Conservation (phyloP, 1,140 invertebrate genomes). For the Apis florea region DNA sequence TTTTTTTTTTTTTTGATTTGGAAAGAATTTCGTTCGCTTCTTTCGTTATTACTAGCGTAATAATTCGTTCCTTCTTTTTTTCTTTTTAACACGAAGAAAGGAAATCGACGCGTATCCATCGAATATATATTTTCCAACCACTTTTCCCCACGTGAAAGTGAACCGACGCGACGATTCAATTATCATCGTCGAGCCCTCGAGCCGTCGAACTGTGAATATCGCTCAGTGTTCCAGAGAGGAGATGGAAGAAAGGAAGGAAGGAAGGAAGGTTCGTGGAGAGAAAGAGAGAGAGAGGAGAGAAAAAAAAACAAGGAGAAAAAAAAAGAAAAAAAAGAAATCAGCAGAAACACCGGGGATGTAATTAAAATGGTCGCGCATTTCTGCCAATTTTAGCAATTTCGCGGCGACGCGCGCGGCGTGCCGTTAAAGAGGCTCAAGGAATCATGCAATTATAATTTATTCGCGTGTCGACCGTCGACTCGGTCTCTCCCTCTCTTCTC, state of each 20-base stretch:
- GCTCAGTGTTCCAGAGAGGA: neutral
- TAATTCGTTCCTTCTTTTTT: too few species aligned
- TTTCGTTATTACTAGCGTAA: too few species aligned
- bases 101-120: neutral
- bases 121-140: neutral
- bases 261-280: slow-evolving; percentile 31
- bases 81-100: too few species aligned
- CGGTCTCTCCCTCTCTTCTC: neutral
- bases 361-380: slow-evolving; percentile 65
- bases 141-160: neutral
- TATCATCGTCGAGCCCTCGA: slow-evolving; percentile 18
- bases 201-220: neutral
- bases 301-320: too few species aligned
- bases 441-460: slow-evolving; percentile 67
- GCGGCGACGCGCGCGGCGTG: slow-evolving; percentile 13
- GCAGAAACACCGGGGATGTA: slow-evolving; percentile 40
- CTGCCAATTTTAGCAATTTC: slow-evolving; percentile 68
- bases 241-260: slow-evolving; percentile 1
- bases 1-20: too few species aligned
- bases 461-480: slow-evolving; percentile 37
- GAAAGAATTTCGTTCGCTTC: too few species aligned
- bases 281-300: too few species aligned
- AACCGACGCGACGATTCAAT: slow-evolving; percentile 2
- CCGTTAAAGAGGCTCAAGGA: slow-evolving; percentile 52
- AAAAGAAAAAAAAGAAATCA: slow-evolving; percentile 8